Evolutionary conservation across 2,888 invertebrate genomes (phyloP).

Genomic region (Caenorhabditis panamensis): DNA sequence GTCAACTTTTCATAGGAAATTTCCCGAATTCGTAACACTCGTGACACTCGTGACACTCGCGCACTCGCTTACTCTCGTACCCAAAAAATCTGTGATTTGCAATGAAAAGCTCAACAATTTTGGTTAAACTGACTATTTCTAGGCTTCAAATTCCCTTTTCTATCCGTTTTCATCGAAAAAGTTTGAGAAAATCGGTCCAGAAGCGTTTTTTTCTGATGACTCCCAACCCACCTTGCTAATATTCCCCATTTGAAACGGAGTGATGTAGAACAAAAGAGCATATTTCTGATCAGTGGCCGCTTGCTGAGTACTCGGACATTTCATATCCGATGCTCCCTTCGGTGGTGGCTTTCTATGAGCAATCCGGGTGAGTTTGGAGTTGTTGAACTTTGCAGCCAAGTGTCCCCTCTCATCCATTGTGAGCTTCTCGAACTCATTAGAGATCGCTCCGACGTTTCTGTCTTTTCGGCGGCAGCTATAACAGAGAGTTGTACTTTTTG

Average conservation of each 20-base stretch:
- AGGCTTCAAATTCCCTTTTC: too few species aligned
- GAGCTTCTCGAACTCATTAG: slow-evolving; percentile 81
- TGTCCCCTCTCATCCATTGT: slow-evolving; percentile 80
- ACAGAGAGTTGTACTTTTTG: background rate
- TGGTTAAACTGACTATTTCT: too few species aligned
- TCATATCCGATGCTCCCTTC: slow-evolving; percentile 73
- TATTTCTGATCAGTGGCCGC: slow-evolving; percentile 82
- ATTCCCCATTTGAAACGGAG: slow-evolving; percentile 80
- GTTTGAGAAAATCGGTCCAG: too few species aligned
- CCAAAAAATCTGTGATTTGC: too few species aligned
- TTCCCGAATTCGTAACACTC: too few species aligned
- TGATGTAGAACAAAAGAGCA: slow-evolving; percentile 81
- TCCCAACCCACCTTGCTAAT: slow-evolving; percentile 77
- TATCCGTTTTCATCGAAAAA: too few species aligned
- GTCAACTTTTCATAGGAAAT: too few species aligned
- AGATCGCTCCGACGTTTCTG: slow-evolving; percentile 80
- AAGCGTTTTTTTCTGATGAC: background rate
- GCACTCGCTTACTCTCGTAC: too few species aligned
- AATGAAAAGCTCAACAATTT: too few species aligned
- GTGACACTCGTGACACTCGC: too few species aligned
- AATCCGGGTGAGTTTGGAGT: slow-evolving; percentile 81
- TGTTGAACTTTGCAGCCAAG: slow-evolving; percentile 80
- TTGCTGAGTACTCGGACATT: slow-evolving; percentile 55
- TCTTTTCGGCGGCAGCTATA: slow-evolving; percentile 60
- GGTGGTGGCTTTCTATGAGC: slow-evolving; percentile 81